Conservation (phyloP, 2,113 vertebrate genomes). For the Ammodramus savannarum region DNA sequence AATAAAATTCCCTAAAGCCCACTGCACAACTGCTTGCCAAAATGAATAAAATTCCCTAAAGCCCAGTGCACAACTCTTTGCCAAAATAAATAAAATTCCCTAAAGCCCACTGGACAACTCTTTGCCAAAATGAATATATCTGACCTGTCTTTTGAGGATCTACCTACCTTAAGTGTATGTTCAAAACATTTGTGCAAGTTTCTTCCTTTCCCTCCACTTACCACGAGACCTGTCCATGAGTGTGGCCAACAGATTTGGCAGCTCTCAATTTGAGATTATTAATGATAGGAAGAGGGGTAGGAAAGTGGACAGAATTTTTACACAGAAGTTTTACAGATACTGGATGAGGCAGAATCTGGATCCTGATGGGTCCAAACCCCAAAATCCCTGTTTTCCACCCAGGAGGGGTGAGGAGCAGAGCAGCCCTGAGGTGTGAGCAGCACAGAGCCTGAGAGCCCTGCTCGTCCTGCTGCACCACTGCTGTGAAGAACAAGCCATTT, state of each 20-base stretch:
- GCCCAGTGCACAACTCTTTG: not conserved
- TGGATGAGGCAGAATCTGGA: not conserved
- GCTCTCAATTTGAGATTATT: not conserved
- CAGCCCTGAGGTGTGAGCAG: not conserved
- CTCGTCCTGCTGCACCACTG: not conserved
- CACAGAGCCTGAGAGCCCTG: not conserved
- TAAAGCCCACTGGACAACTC: not conserved
- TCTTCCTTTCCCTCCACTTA: not conserved
- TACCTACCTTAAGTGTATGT: not conserved
- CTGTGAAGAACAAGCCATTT: fast-evolving
- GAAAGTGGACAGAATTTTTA: not conserved
- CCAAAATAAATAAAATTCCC: not conserved
- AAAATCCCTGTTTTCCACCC: not conserved
- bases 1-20: not conserved
- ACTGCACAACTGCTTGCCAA: not conserved
- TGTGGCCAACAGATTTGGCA: not conserved
- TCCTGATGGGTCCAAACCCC: not conserved
- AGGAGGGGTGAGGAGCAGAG: not conserved
- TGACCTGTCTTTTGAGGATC: not conserved
- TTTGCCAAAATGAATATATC: not conserved
- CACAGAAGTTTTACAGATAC: not conserved
- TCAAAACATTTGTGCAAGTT: not conserved
- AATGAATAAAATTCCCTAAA: not conserved
- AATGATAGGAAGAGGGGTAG: not conserved
- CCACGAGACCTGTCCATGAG: fast-evolving